Evolutionary conservation across 2,888 invertebrate genomes (phyloP), one percentile per base, ranked within the genome.

Genomic region (Leucophora obtusa): DNA sequence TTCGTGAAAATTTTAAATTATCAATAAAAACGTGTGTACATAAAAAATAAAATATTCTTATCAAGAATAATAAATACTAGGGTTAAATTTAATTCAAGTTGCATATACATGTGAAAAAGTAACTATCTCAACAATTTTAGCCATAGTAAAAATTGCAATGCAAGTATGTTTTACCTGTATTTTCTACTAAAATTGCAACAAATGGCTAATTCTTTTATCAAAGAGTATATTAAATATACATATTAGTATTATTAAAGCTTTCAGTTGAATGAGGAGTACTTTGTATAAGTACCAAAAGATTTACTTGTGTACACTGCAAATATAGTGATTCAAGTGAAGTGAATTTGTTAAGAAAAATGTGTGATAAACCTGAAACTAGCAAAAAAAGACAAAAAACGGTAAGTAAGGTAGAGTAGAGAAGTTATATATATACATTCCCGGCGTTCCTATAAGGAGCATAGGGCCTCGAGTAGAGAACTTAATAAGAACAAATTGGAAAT

Each of bases 371-470:
- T 58, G 87, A 88, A 82, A 85, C 86, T 60, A 87, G 87, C 82
- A 87, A 87, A 86, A 87, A 87, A 76, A 85, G 88, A 66, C 87
- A 86, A 74, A 87, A 85, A 82, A 88, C 86, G 83, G 87, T 87
- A 79, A 84, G 87, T 85, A 2, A n/a, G n/a, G n/a, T n/a, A n/a
- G n/a, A n/a, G n/a, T n/a, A n/a, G n/a, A n/a, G n/a, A n/a, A n/a
- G n/a, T n/a, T n/a, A n/a, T n/a, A n/a, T n/a, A n/a, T n/a, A n/a
- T n/a, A n/a, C n/a, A n/a, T n/a, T n/a, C n/a, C n/a, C n/a, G n/a
- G n/a, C n/a, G n/a, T n/a, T n/a, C n/a, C n/a, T n/a, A n/a, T n/a
- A n/a, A n/a, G n/a, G n/a, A n/a, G n/a, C n/a, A n/a, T n/a, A n/a
- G n/a, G n/a, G n/a, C n/a, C n/a, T n/a, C n/a, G n/a, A n/a, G n/a